Evolutionary conservation across 2,797 vertebrate genomes (phyloP).

Genomic region (Euthynnus affinis): DNA sequence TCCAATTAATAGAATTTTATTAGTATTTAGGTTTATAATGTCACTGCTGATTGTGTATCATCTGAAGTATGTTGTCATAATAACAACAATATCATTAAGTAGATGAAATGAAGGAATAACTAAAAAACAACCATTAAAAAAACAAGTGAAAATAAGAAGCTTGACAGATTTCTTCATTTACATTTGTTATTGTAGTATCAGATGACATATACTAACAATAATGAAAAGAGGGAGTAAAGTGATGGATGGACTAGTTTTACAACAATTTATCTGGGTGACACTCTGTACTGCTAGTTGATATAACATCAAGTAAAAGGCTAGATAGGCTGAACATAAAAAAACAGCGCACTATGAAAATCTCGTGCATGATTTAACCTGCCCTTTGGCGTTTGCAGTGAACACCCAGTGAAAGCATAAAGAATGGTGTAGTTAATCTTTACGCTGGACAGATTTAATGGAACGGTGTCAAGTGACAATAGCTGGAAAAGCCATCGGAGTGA

Average conservation of each 20-base stretch:
- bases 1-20: background rate
- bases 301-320: conserved; percentile 58
- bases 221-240: conserved; percentile 29
- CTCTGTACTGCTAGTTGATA: conserved; percentile 44
- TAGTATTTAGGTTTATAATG: background rate
- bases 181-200: conserved; percentile 20
- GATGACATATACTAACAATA: conserved; percentile 6
- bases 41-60: background rate
- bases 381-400: conserved; percentile 59
- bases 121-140: background rate
- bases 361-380: conserved; percentile 77
- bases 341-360: conserved; percentile 57
- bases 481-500: conserved; percentile 88
- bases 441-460: conserved; percentile 89
- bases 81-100: background rate
- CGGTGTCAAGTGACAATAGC: conserved; percentile 87
- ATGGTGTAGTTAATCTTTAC: conserved; percentile 86
- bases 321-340: conserved; percentile 60
- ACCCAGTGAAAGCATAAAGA: conserved; percentile 75
- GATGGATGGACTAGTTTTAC: conserved; percentile 43
- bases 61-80: background rate
- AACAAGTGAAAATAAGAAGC: background rate
- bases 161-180: background rate
- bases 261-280: conserved; percentile 42
- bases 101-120: background rate